Base-by-base conservation (phyloP, 2,113 vertebrate species). In the Bolborhynchus lineola region DNA sequence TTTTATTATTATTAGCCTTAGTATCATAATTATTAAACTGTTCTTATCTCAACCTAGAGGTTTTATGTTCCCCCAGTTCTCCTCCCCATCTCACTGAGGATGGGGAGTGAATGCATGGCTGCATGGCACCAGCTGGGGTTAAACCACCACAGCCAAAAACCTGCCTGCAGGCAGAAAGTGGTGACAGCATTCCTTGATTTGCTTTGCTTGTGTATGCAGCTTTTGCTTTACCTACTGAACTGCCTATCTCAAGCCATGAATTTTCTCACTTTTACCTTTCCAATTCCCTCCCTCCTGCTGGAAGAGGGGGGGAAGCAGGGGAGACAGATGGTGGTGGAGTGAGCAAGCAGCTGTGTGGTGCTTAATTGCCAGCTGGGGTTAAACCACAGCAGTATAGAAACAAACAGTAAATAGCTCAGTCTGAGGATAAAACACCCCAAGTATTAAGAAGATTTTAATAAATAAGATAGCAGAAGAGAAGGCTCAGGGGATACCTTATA, bases 171-270 rank as follows among this genome's bases (percentile, higher is more conserved):
- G 5, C 1, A 10, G 42, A 26, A 68, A 69, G 28, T 3, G 2
- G 13, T 28, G 11, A 82, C 80, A 18, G 1, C 59, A 70, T 49
- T 80, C 23, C 39, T 63, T 72, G 41, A 7, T 62, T 67, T 52
- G 24, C 11, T 67, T 44, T 28, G 26, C 31, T 44, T 65, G 19
- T 0, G 1, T 2, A 3, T 2, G 2, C 8, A 6, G 33, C 28
- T 62, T 86, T 69, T 74, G 31, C 63, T 80, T 60, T 59, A 28
- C 24, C 5, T 55, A 21, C 35, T 49, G 33, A 75, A 33, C 15
- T 29, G 13, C 9, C 20, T 29, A 44, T 16, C 31, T 60, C 72
- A 83, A 28, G 2, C 23, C 33, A 59, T 0, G 2, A 11, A 9
- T 55, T 28, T 52, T 47, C 52, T 63, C 47, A 57, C 16, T 89